Evolutionary conservation across 2,797 vertebrate genomes (phyloP).

Genomic region (Myotis findleyi): DNA sequence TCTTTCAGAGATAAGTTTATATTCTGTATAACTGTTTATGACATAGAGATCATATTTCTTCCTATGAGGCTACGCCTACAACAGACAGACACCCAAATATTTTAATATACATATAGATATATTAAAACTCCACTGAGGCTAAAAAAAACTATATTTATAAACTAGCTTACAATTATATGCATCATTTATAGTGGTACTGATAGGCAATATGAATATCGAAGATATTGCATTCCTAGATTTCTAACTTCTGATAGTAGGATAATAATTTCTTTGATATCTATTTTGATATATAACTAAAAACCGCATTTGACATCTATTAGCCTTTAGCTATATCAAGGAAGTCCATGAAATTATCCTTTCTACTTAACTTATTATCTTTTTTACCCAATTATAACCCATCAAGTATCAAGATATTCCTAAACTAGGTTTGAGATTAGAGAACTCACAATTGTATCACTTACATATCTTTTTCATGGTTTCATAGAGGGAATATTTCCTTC

Average conservation of each 20-base stretch:
- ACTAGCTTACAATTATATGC: neutral
- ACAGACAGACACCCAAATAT: neutral
- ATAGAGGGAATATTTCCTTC: neutral
- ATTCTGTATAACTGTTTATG: neutral
- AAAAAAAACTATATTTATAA: neutral
- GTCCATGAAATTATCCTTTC: neutral
- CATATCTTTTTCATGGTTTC: neutral
- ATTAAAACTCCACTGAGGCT: neutral
- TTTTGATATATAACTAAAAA: neutral
- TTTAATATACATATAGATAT: neutral
- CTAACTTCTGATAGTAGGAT: neutral
- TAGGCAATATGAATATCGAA: neutral
- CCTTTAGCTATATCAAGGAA: neutral
- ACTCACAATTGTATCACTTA: neutral
- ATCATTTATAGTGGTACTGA: neutral
- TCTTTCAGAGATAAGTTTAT: neutral
- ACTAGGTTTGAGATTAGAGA: neutral
- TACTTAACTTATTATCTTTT: neutral
- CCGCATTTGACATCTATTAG: neutral
- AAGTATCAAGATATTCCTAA: neutral
- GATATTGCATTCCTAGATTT: neutral
- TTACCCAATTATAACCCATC: neutral
- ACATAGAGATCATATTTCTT: neutral
- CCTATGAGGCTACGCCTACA: neutral
- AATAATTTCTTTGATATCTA: neutral